A percentile compares a stretch with the other conserved stretches of the same genome.
phyloP scores from a whole-genome alignment of 2,113 vertebrate genomes.

The Coracopsis vasa region DNA sequence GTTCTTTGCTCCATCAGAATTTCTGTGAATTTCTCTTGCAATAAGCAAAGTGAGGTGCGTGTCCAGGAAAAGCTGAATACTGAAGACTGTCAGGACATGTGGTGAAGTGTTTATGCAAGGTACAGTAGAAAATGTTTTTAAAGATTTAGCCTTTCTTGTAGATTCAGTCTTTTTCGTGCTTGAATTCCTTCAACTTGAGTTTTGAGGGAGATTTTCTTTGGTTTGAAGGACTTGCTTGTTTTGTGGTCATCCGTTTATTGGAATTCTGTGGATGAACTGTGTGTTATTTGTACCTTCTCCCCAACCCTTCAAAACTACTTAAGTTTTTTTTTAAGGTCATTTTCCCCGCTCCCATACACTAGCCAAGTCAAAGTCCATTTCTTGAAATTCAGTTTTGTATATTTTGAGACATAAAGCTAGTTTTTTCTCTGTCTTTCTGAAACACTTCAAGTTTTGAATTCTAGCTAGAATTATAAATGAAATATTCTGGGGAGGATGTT shows the following conservation, averaged over 20 bases:
- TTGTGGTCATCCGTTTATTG: not conserved
- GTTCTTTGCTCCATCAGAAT: not conserved
- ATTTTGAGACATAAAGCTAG: not conserved
- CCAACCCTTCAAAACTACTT: rapidly evolving
- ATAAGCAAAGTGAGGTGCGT: not conserved
- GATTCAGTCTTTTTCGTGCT: not conserved
- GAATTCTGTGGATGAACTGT: not conserved
- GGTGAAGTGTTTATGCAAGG: not conserved
- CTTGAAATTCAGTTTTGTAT: not conserved
- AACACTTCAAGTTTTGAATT: not conserved
- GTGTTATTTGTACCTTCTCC: not conserved
- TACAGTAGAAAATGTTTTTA: not conserved
- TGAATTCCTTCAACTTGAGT: not conserved
- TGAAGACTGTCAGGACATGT: not conserved
- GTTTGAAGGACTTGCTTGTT: not conserved
- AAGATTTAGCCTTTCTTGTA: not conserved
- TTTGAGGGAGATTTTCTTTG: not conserved
- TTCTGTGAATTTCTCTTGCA: not conserved
- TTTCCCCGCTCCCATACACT: not conserved
- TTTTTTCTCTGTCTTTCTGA: not conserved
- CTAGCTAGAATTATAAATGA: not conserved
- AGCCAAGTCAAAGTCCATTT: not conserved
- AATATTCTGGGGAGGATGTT: not conserved
- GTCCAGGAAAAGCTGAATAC: not conserved
- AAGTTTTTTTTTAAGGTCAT: not conserved